Base-by-base conservation (phyloP, 2,797 vertebrate species). In the Lacerta agilis region DNA sequence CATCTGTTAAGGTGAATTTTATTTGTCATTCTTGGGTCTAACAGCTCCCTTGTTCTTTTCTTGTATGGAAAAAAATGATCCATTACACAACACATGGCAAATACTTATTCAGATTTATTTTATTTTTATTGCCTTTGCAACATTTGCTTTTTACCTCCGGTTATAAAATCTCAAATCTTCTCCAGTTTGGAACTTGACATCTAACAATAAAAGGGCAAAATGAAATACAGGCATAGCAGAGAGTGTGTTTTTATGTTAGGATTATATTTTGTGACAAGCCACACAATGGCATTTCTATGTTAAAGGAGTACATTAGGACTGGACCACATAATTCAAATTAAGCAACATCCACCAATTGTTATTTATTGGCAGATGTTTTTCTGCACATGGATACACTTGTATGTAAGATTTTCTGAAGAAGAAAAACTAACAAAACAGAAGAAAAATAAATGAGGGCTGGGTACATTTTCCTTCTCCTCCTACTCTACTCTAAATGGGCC, bases 1-100 rank as follows among this genome's bases (percentile, higher is more conserved):
- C 72, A 92, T 92, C 61, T 92, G 79, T 91, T 95, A 92, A 88
- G 82, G 69, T 92, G 90, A 93, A 91, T 93, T 96, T 95, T 92
- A 94, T 94, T 83, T 92, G 87, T 91, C 78, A 88, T 93, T 92
- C 72, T 89, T 87, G 87, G 80, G 29, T 45, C 81, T 93, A 93
- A 94, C 38, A 23, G 27, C 85, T 92, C 66, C 77, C 90, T 87
- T 92, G 64, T 45, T 94, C 64, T 94, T 89, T 78, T 90, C 73
- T 90, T 84, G 55, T 84, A 87, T 33, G 87, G 43, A 73, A 38
- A 92, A 92, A 77, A 91, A 92, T 27, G 0, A 82, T 90, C 86
- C 29, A 64, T 91, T 87, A 69, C 29, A 64, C 79, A 94, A 84
- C 78, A 91, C 41, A 89, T 79, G 87, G 79, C 90, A 93, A 93